Evolutionary conservation across 2,888 invertebrate genomes (phyloP), one percentile per base, ranked within the genome.

Genomic region (Isotomurus palustris): DNA sequence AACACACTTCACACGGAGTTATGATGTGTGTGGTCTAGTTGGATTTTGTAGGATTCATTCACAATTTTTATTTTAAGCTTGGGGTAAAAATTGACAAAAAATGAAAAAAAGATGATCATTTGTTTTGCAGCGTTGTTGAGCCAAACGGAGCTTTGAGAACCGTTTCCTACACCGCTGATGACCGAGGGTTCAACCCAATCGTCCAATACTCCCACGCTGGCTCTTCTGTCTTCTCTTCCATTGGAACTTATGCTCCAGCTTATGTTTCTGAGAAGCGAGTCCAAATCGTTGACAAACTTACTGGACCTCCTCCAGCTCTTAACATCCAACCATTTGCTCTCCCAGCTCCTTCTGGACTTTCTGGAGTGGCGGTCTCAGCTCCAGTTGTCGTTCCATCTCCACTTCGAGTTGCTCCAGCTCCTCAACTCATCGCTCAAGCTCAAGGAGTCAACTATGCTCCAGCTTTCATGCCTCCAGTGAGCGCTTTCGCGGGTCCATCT

Each of bases 71-170:
- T 32, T 32, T 32, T 32, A 32, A 32, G 8, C 32, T 14, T 32
- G 14, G 14, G 14, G 14, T 32, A 32, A 32, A 32, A 32, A 32
- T 8, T 14, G n/a, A 10, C 32, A 32, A 14, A 32, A 32, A 32
- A 8, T 32, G 32, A 10, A 32, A 8, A 10, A 10, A 32, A 10
- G 8, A 8, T 32, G 8, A 14, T 32, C 14, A 32, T 32, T 5
- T 44, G 19, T 40, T 40, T 50, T 52, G 10, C 41, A 69, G 69
- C 57, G 69, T 69, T 12, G 51, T 69, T 25, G 67, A 69, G 28
- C 69, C 69, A 14, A 65, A 67, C 47, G 69, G 69, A 22, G 64
- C 64, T 8, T 41, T 69, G 10, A 45, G 69, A n/a, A 65, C 62
- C 10, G 69, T 69, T 10, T 56, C 60, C 1, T 69, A 69, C 52